These are phyloP conservation scores for Candoia aspera DNA, from an alignment of 2,113 vertebrate genomes.

Conservation along the genomic window DNA sequence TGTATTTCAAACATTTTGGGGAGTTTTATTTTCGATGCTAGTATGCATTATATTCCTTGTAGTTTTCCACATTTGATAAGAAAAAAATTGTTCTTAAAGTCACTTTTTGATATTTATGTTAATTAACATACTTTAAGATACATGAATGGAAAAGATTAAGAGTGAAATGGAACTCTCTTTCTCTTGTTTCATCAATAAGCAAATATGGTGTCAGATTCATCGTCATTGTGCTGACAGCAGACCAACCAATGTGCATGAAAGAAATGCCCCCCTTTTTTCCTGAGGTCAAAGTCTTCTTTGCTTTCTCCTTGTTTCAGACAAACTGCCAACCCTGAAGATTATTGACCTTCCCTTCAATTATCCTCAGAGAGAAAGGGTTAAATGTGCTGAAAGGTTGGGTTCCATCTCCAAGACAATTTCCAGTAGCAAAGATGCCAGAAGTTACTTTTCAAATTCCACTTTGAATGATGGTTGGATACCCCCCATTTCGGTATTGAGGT, in stretches of 20 bases:
- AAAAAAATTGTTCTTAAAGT: not conserved
- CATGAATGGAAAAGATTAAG: not conserved
- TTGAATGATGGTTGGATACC: not conserved
- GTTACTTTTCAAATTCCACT: not conserved
- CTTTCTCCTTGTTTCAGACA: slow-evolving; percentile 51
- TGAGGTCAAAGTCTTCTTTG: not conserved
- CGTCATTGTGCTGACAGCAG: not conserved
- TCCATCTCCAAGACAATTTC: not conserved
- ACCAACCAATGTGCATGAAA: not conserved
- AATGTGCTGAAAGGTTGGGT: not conserved
- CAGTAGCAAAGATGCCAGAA: not conserved
- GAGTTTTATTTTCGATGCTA: not conserved
- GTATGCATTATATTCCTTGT: too few species aligned
- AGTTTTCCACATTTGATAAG: not conserved
- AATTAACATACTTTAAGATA: not conserved
- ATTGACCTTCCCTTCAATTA: slow-evolving; percentile 34
- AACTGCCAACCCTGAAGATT: slow-evolving; percentile 49
- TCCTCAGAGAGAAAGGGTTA: not conserved
- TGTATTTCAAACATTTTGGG: not conserved
- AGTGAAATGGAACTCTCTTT: not conserved
- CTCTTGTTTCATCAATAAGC: not conserved
- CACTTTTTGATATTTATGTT: not conserved
- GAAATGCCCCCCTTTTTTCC: not conserved
- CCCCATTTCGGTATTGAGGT: not conserved
- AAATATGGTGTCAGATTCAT: not conserved